Evolutionary conservation across 2,888 invertebrate genomes (phyloP).

Genomic region (Lasioglossum oenotherae): DNA sequence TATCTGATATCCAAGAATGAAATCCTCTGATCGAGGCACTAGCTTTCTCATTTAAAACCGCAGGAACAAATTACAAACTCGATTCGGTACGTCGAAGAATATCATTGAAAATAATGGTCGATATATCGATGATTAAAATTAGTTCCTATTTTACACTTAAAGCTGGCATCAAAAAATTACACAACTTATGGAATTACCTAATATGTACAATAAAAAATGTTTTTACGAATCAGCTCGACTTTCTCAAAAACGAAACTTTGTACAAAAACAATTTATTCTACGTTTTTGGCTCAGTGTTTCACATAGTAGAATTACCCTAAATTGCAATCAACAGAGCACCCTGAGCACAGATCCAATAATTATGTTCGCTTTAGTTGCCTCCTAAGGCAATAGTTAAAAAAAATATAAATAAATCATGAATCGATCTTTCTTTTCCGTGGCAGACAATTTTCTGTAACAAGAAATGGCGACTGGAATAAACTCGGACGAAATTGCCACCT

Average conservation of each 20-base stretch:
- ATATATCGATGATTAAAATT: slow-evolving; percentile 1
- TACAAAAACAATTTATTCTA: not conserved
- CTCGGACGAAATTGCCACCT: not conserved
- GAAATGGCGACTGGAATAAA: not conserved
- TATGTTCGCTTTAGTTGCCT: not conserved
- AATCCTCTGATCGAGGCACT: not conserved
- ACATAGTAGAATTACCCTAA: not conserved
- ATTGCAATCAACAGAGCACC: not conserved
- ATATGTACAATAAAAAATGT: not conserved
- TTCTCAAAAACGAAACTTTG: not conserved
- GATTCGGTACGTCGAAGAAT: not conserved
- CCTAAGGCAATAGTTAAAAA: not conserved
- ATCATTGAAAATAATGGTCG: not conserved
- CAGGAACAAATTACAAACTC: not conserved
- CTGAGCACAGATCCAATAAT: not conserved
- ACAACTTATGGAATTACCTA: slow-evolving; percentile 2
- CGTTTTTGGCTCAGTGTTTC: not conserved
- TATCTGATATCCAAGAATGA: slow-evolving; percentile 1
- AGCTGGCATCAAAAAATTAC: not conserved
- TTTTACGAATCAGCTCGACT: not conserved
- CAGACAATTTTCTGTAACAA: not conserved
- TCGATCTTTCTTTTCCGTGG: not conserved
- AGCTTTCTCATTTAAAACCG: not conserved
- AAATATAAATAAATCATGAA: not conserved
- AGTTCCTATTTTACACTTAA: slow-evolving; percentile 3